Base-by-base conservation (phyloP, 1,140 invertebrate genomes). In the Ephestia elutella region DNA sequence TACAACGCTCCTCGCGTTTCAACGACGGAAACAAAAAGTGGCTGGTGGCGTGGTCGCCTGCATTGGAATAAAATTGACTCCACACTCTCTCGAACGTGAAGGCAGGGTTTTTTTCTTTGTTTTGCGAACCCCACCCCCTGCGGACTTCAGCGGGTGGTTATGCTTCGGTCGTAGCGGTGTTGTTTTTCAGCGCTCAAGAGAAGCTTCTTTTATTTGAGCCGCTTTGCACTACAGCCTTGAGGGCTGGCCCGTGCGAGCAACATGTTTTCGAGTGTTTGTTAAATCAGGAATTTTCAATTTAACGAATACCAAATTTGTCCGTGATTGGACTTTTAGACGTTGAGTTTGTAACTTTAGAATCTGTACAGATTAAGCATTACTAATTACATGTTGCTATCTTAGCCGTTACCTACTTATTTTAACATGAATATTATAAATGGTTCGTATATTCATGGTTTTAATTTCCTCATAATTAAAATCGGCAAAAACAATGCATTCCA, bases 11-110 rank as follows among this genome's bases (percentile, higher is more conserved):
- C 75, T 85, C 82, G 80, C 82, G 79, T 84, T 86, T 82, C 85
- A 80, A 72, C 66, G 73, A 78, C 80, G 83, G 85, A 86, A 87
- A 83, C 80, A 86, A 87, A 87, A 87, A 87, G 83, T 86, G 73
- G 83, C 76, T 71, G 76, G 77, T 78, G 79, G 82, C 78, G 84
- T 78, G 85, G 85, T 85, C 80, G 83, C 78, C 85, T 83, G 83
- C 85, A 85, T 87, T 82, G 85, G 85, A 86, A 86, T 87, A 87
- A 87, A 87, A 87, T 86, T 86, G 85, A 86, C 83, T 87, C 85
- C 82, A 85, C 85, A 83, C 82, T 85, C 82, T 85, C 77, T 85
- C 83, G 78, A 82, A 86, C 81, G 83, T 75, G 83, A 86, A 86
- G 83, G 82, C 71, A 77, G 54, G 74, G 78, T 76, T 79, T 88